Base-by-base conservation (phyloP, 2,797 vertebrate species). In the Mus caroli region DNA sequence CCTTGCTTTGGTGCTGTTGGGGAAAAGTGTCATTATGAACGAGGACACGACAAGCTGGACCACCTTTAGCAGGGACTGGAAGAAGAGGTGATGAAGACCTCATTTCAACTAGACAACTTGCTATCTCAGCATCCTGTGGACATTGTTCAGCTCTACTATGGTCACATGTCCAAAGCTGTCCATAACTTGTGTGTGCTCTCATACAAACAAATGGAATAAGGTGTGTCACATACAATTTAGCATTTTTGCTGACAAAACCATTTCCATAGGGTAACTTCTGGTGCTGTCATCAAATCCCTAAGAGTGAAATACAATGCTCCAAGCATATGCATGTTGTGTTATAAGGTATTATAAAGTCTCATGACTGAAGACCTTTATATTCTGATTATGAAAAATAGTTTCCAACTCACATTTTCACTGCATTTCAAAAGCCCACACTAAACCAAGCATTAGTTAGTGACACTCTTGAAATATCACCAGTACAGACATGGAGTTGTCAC, bases 51-150 rank as follows among this genome's bases (percentile, higher is more conserved):
- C 8, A 73, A 75, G 40, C 75, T 75, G 78, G 58, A n/a, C 43
- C 1, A 1, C 28, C 37, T 87, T 89, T 95, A 87, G 28, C 31
- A 90, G 54, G 24, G 58, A 85, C 56, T 37, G 88, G 46, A 89
- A 28, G 88, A 92, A 14, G 24, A 8, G 87, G 46, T 75, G 73
- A 78, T 31, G 40, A 92, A 97, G 96, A 94, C 15, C 52, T 79
- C 31, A 77, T 24, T 83, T 50, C 40, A 67, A 89, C 52, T 22
- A 69, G 75, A 26, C 62, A 79, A 52, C 52, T 83, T 94, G 17
- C 13, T 37, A 1, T 71, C 95, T 93, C 34, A 58, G 28, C 26
- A 76, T 60, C 50, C 60, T 8, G 46, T 3, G 91, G 54, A 60
- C 24, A 90, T 6, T 52, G 34, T 24, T 54, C 15, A 11, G 88